These are phyloP conservation scores for Odocoileus virginianus DNA, from an alignment of 2,113 vertebrate species.

Conservation along the genomic window DNA sequence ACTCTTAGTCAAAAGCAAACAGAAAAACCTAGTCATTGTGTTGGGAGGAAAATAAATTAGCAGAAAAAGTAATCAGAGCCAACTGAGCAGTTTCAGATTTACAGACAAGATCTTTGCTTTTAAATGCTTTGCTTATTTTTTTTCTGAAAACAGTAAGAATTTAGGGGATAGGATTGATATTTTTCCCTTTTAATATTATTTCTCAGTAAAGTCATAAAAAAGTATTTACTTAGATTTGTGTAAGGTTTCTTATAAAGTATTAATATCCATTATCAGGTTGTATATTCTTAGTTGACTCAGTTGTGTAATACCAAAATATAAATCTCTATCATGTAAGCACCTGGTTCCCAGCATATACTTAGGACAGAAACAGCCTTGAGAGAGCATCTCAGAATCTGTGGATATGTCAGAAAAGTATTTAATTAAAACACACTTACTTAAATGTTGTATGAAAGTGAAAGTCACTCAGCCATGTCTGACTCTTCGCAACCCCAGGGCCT, in stretches of 20 bases:
- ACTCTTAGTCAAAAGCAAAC: not conserved
- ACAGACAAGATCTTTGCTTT: not conserved
- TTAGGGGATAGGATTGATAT: not conserved
- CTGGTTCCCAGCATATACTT: not conserved
- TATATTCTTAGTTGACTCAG: not conserved
- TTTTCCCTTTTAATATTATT: not conserved
- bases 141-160: not conserved
- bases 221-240: slow-evolving; percentile 16
- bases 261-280: not conserved
- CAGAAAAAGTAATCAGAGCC: not conserved
- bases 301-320: not conserved
- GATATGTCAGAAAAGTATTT: not conserved
- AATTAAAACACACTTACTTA: slow-evolving; percentile 83
- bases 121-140: not conserved
- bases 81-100: not conserved
- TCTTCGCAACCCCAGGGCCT: not conserved
- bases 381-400: not conserved
- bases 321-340: not conserved
- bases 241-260: slow-evolving; percentile 4
- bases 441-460: not conserved
- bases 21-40: not conserved
- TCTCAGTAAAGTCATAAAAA: slow-evolving; percentile 19
- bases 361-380: not conserved
- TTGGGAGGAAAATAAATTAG: not conserved
- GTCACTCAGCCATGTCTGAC: not conserved